Evolutionary conservation across 2,797 vertebrate species (phyloP), one percentile per base, ranked within the genome.

Genomic region (Parauchenoglanis punctatus): DNA sequence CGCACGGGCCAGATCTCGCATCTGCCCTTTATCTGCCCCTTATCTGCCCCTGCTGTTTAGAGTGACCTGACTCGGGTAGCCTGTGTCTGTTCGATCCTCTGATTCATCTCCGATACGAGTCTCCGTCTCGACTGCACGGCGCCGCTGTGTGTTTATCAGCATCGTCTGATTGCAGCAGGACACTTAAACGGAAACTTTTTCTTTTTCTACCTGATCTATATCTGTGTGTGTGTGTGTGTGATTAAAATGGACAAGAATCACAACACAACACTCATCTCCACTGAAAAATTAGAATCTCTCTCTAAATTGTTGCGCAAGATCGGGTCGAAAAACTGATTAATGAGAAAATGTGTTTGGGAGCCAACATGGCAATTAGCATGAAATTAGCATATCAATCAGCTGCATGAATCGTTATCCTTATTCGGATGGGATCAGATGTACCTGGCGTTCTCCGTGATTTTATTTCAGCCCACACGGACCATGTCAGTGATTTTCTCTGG

Each of bases 61-160:
- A 88, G 61, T 91, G 87, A 88, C 87, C 86, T 68, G 85, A n/a
- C 87, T 86, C 84, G 85, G 84, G 67, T 72, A 86, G 75, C 46
- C 58, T 52, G 81, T 68, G 49, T 81, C 78, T 44, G 78, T 63
- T 58, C 13, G 5, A 61, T 46, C 35, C 78, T 73, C 83, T 65
- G 76, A 81, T 88, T 88, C 25, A 11, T 80, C 70, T 83, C 77
- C 0, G 20, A 84, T 81, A 81, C 58, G 68, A 77, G 58, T 82
- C 81, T 81, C 83, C 23, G 67, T 75, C 83, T 28, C 67, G 87
- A 82, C 87, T 80, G 81, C 13, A 23, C 20, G 85, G 81, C 84
- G 75, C 89, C 87, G 67, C 23, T 3, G 7, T 25, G 44, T 61
- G 58, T 81, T 81, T 81, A 81, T 81, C 78, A 81, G 78, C 58